Evolutionary conservation across 2,888 invertebrate species (phyloP).

Genomic region (Folsomia candida): DNA sequence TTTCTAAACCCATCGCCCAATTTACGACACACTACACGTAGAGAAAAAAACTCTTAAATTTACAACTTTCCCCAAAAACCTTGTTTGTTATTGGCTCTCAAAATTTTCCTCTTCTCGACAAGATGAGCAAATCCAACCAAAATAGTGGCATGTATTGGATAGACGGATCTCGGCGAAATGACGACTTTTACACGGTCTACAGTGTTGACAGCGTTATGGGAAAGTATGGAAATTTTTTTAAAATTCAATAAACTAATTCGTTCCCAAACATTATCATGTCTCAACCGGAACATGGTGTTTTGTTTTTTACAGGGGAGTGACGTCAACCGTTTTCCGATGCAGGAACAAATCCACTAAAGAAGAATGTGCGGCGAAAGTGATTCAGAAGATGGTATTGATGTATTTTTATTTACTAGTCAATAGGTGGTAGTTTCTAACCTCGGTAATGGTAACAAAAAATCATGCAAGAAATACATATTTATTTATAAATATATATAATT

Average conservation of each 20-base stretch:
- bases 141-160: conserved; percentile 37
- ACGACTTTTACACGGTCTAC: conserved; percentile 51
- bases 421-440: too few relatives aligned
- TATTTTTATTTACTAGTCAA: too few relatives aligned
- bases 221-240: conserved; percentile 52
- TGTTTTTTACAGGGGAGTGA: conserved; percentile 54
- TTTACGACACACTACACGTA: too few relatives aligned
- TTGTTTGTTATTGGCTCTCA: too few relatives aligned
- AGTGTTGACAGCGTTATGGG: conserved; percentile 52
- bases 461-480: too few relatives aligned
- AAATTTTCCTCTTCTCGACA: too few relatives aligned
- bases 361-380: conserved; percentile 54
- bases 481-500: background rate
- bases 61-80: too few relatives aligned
- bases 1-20: too few relatives aligned
- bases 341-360: conserved; percentile 52
- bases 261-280: too few relatives aligned
- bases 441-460: background rate
- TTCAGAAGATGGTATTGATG: conserved; percentile 54
- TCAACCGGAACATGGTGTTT: too few relatives aligned
- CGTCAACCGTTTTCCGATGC: conserved; percentile 54
- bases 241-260: too few relatives aligned
- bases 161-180: conserved; percentile 33
- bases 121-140: background rate
- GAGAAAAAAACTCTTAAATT: too few relatives aligned